Conservation (phyloP, 2,888 invertebrate genomes). For the Capitulum mitella region DNA sequence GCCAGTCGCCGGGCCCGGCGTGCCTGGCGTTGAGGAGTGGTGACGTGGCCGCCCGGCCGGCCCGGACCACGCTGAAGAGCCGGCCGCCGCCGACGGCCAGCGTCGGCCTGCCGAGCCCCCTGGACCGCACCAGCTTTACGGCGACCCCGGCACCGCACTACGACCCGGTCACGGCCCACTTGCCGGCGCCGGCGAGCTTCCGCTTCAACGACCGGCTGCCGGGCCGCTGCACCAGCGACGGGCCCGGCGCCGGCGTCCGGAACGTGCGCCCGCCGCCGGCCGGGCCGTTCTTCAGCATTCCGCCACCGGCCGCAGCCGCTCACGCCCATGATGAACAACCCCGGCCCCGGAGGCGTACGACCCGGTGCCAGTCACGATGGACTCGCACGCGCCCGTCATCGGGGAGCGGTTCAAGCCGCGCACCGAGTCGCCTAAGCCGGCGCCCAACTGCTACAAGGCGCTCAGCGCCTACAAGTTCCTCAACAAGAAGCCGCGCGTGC, state of each 20-base stretch:
- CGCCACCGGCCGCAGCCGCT: not conserved
- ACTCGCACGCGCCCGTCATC: not conserved
- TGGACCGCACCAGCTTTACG: not conserved
- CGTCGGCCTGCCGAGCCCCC: not conserved
- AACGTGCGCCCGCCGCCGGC: not conserved
- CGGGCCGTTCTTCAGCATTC: not conserved
- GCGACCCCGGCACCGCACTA: not conserved
- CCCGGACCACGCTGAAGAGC: not conserved
- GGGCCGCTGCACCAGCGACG: too few relatives aligned
- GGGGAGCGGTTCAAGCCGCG: not conserved
- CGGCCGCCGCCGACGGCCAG: not conserved
- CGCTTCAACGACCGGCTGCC: not conserved
- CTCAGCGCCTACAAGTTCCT: not conserved
- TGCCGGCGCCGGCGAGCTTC: not conserved
- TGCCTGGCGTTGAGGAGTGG: not conserved
- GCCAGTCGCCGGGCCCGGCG: not conserved
- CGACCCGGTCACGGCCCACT: constrained; percentile 3
- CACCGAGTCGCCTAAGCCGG: not conserved
- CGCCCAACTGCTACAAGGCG: not conserved
- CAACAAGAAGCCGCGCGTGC: not conserved
- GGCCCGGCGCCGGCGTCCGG: not conserved
- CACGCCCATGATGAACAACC: not conserved
- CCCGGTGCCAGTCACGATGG: not conserved
- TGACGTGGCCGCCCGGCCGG: not conserved
- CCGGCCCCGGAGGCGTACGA: not conserved